Percentiles rank a stretch among this genome's conserved stretches.
phyloP scores from a whole-genome alignment of 2,888 invertebrate genomes.

The Leptothorax acervorum region DNA sequence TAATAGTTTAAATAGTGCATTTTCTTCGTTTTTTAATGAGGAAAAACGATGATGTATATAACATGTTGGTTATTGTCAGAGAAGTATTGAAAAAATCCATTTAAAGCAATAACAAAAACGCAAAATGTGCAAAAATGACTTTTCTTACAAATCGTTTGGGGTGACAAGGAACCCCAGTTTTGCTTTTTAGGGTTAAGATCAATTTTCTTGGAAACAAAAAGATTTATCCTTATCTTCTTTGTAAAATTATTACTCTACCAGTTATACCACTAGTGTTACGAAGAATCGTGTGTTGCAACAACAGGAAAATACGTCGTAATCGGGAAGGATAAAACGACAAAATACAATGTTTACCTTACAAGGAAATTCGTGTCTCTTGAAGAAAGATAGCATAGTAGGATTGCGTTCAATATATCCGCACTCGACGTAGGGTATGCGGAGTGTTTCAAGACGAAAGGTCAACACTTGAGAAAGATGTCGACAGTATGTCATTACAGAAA shows the following conservation, averaged over 20 bases:
- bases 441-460: not conserved
- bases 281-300: not conserved
- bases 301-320: not conserved
- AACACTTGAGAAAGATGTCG: slow-evolving; percentile 4
- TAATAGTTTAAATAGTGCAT: too few species aligned
- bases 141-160: too few species aligned
- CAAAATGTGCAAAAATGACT: too few species aligned
- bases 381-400: not conserved
- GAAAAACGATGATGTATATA: too few species aligned
- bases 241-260: not conserved
- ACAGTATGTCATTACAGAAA: not conserved
- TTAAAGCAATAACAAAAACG: too few species aligned
- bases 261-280: too few species aligned
- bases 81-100: too few species aligned
- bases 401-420: not conserved
- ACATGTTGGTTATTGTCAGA: too few species aligned
- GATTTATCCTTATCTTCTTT: not conserved
- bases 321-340: not conserved
- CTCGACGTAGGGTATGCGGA: not conserved
- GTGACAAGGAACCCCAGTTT: too few species aligned
- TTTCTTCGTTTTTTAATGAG: too few species aligned
- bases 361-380: not conserved
- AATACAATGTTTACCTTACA: not conserved
- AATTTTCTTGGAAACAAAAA: not conserved
- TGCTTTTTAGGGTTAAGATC: not conserved